Base-by-base conservation (phyloP, 2,113 vertebrate genomes). In the Indri indri region DNA sequence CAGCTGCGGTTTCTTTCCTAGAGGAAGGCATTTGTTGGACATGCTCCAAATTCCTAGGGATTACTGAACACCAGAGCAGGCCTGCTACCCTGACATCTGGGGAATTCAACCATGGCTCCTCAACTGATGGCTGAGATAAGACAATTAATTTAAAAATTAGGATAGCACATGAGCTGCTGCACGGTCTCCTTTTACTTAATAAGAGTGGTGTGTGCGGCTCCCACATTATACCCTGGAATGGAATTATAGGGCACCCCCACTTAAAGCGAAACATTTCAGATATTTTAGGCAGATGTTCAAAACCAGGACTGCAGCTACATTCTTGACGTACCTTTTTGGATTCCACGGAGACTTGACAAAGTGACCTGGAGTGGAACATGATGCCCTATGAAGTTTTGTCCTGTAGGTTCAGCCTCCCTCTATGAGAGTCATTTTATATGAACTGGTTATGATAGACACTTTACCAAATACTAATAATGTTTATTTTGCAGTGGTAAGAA, bases 11-110 rank as follows among this genome's bases (percentile, higher is more conserved):
- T 94, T 82, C 27, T 54, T 71, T 74, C 50, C 37, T 45, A 20
- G 81, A 74, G 57, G 66, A 94, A 93, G 70, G 68, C 59, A 85
- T 92, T 71, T 91, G 57, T 45, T 93, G 66, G 45, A 30, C 89
- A 95, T 90, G 52, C 54, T 92, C 20, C 3, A 90, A 71, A 94
- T 97, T 98, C 91, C 85, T 81, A 23, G 79, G 92, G 77, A 94
- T 97, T 95, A 79, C 45, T 42, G 20, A 18, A 85, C 89, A 71
- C 42, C 77, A 80, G 84, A 37, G 40, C 20, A 74, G 77, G 61
- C 70, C 37, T 90, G 18, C 66, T 40, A 50, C 52, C 68, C 83
- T 95, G 45, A 34, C 42, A 54, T 83, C 37, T 65, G 0, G 70
- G 61, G 12, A 47, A 16, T 96, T 32, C 4, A 27, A 57, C 42